phyloP scores from a whole-genome alignment of 2,113 vertebrate genomes.

The Onychostoma macrolepis region DNA sequence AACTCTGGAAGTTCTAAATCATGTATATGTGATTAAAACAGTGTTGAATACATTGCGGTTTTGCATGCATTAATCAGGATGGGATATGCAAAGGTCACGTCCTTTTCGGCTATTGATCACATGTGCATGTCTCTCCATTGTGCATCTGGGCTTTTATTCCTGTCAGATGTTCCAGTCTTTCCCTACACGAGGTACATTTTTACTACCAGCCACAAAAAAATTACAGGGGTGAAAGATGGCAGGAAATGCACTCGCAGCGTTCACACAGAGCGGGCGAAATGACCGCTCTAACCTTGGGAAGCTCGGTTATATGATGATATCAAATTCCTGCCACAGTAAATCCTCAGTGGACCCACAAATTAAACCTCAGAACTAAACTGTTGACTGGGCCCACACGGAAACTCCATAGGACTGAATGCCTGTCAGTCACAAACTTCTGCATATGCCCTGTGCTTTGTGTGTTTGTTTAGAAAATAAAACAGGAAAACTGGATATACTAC shows the following conservation, averaged over 20 bases:
- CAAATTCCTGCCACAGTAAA: slow-evolving; percentile 41
- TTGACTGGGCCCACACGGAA: slow-evolving; percentile 6
- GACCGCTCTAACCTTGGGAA: slow-evolving; percentile 15
- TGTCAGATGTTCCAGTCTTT: slow-evolving; percentile 37
- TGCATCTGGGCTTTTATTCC: slow-evolving; percentile 34
- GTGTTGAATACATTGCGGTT: neutral
- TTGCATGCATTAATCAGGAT: neutral
- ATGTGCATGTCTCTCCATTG: slow-evolving; percentile 40
- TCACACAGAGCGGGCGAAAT: neutral
- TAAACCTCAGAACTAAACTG: slow-evolving; percentile 11
- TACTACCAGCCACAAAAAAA: slow-evolving; percentile 29
- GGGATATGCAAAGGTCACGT: neutral
- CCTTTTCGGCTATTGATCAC: slow-evolving; percentile 15
- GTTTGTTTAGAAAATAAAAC: neutral
- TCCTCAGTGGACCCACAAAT: slow-evolving; percentile 45
- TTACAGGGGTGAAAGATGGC: neutral
- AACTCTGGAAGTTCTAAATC: slow-evolving; percentile 7
- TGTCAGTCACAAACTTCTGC: neutral
- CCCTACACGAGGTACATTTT: slow-evolving; percentile 13
- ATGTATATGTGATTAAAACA: neutral
- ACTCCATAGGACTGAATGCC: neutral
- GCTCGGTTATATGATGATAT: slow-evolving; percentile 17
- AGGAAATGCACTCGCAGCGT: slow-evolving; percentile 9
- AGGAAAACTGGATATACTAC: neutral
- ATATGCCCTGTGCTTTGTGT: neutral